Percentiles rank a stretch among this genome's conserved stretches.
phyloP scores from a whole-genome alignment of 2,113 vertebrate species.

The Chrysochloris asiatica region DNA sequence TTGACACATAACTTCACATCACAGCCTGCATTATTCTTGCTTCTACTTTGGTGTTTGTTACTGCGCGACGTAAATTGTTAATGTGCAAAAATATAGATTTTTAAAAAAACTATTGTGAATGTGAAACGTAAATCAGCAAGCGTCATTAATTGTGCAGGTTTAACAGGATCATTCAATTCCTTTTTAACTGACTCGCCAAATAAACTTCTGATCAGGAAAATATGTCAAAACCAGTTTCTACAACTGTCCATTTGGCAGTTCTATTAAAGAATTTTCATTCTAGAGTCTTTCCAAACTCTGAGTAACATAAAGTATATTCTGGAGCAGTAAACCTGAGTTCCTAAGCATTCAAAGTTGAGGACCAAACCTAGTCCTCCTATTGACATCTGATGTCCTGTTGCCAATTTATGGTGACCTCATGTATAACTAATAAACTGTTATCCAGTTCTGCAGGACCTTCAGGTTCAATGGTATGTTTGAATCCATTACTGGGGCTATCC shows the following conservation, averaged over 20 bases:
- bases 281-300: not conserved
- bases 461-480: not conserved
- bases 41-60: not conserved
- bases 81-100: too few relatives aligned
- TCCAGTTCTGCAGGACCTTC: not conserved
- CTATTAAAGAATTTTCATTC: not conserved
- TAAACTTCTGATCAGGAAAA: not conserved
- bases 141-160: not conserved
- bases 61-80: too few relatives aligned
- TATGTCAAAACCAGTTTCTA: not conserved
- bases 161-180: not conserved
- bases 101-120: not conserved
- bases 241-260: not conserved
- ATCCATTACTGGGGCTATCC: not conserved
- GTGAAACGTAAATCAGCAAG: not conserved
- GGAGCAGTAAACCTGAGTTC: not conserved
- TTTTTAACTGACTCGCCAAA: conserved; percentile 3
- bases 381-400: not conserved
- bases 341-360: too few relatives aligned
- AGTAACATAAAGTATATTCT: not conserved
- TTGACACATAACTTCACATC: not conserved
- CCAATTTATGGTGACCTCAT: not conserved
- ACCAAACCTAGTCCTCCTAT: not conserved
- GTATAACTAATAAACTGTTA: not conserved
- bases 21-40: not conserved